These are phyloP conservation scores for Melanerpes aurifrons DNA, from an alignment of 2,113 vertebrate species.

Conservation along the genomic window DNA sequence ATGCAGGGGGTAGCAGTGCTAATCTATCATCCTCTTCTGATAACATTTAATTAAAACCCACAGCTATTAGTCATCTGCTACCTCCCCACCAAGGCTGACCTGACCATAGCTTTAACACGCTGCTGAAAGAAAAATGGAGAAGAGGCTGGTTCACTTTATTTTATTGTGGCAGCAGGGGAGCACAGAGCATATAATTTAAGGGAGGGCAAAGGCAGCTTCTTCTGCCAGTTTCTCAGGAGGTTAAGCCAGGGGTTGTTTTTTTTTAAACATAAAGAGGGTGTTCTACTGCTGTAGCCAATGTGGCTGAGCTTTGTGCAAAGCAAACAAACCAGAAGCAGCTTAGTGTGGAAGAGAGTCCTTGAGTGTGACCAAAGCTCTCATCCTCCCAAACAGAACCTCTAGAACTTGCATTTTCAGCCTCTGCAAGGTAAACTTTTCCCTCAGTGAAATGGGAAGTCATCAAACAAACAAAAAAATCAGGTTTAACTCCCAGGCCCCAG, in stretches of 20 bases:
- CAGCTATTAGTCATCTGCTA: constrained; percentile 60
- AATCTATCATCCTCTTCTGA: constrained; percentile 69
- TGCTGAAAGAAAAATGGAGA: constrained; percentile 57
- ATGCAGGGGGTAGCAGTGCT: constrained; percentile 20
- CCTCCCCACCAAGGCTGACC: constrained; percentile 41
- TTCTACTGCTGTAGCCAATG: neutral
- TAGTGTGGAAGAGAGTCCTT: neutral
- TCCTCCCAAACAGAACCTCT: neutral
- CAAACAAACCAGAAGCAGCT: neutral
- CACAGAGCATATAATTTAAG: constrained; percentile 34
- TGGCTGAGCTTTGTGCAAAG: neutral
- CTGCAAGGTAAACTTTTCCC: neutral
- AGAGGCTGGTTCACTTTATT: constrained; percentile 41
- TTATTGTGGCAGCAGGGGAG: constrained; percentile 18
- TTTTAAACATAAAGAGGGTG: neutral
- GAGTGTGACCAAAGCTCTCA: neutral
- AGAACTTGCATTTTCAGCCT: neutral
- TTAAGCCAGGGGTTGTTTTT: neutral
- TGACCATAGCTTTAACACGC: constrained; percentile 53
- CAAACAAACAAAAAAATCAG: neutral
- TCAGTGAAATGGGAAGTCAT: neutral
- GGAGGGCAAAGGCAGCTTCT: neutral
- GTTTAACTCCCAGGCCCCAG: neutral
- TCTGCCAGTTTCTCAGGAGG: constrained; percentile 37
- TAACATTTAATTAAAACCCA: constrained; percentile 68